phyloP scores from a whole-genome alignment of 2,113 vertebrate genomes.

The Tor tambroides region DNA sequence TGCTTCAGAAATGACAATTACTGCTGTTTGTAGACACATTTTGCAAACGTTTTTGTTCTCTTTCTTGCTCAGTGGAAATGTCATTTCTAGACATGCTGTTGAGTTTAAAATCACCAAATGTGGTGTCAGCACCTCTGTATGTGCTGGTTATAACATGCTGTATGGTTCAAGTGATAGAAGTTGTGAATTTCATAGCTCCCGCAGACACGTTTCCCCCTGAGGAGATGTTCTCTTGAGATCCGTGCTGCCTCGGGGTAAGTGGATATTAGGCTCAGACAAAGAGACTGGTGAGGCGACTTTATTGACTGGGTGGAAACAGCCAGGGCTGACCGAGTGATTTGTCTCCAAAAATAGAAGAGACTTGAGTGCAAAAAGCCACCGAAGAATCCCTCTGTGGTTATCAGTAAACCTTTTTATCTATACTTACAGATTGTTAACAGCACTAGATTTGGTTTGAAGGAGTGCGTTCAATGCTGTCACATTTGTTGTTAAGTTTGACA shows the following conservation, averaged over 20 bases:
- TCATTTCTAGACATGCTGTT: slow-evolving; percentile 15
- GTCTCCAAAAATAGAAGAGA: slow-evolving; percentile 44
- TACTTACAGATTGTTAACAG: background rate
- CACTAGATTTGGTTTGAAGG: background rate
- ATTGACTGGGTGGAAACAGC: slow-evolving; percentile 35
- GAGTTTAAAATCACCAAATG: slow-evolving; percentile 39
- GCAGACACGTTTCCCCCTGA: slow-evolving; percentile 43
- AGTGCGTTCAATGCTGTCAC: background rate
- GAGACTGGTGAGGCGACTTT: slow-evolving; percentile 33
- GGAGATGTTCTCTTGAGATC: slow-evolving; percentile 53
- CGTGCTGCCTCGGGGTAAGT: slow-evolving; percentile 42
- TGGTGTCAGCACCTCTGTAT: slow-evolving; percentile 20
- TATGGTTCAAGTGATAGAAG: background rate
- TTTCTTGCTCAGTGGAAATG: background rate
- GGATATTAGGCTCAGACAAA: slow-evolving; percentile 43
- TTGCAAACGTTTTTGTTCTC: background rate
- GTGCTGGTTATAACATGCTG: slow-evolving; percentile 17
- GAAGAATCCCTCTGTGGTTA: background rate
- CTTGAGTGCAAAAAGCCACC: background rate
- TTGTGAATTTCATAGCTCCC: slow-evolving; percentile 47
- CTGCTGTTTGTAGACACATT: slow-evolving; percentile 29
- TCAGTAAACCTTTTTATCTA: slow-evolving; percentile 5
- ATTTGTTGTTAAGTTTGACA: background rate
- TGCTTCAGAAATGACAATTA: slow-evolving; percentile 32
- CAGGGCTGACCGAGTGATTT: slow-evolving; percentile 5